phyloP scores from a whole-genome alignment of 2,113 vertebrate genomes.

The Equus quagga region DNA sequence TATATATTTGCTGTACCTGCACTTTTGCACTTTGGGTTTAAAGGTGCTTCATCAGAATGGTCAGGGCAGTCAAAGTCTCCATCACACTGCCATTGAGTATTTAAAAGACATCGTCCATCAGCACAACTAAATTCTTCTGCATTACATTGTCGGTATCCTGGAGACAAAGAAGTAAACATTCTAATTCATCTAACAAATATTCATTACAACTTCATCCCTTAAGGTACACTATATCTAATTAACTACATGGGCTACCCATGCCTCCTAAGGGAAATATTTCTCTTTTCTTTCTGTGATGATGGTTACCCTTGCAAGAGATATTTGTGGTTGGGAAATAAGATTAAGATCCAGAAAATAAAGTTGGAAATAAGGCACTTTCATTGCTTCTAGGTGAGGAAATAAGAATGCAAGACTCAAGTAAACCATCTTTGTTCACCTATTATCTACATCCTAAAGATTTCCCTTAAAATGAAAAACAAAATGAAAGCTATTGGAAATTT shows the following conservation, averaged over 20 bases:
- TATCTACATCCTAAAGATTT: neutral
- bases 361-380: neutral
- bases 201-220: neutral
- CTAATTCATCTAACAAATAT: neutral
- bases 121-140: conserved; percentile 95
- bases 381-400: neutral
- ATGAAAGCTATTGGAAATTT: neutral
- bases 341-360: neutral
- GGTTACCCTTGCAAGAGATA: neutral
- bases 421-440: neutral
- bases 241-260: neutral
- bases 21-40: conserved; percentile 94
- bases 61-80: conserved; percentile 97
- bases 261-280: neutral
- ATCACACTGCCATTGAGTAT: conserved; percentile 97
- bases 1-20: conserved; percentile 88
- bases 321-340: neutral
- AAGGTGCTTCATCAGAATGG: conserved; percentile 96
- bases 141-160: conserved; percentile 94
- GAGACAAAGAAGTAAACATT: neutral
- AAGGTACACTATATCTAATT: neutral
- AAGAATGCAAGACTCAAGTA: neutral
- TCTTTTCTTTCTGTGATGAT: neutral
- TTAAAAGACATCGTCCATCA: conserved; percentile 96
- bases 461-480: neutral